These are phyloP conservation scores for Sceloporus undulatus DNA, from an alignment of 2,113 vertebrate genomes.

Conservation along the genomic window DNA sequence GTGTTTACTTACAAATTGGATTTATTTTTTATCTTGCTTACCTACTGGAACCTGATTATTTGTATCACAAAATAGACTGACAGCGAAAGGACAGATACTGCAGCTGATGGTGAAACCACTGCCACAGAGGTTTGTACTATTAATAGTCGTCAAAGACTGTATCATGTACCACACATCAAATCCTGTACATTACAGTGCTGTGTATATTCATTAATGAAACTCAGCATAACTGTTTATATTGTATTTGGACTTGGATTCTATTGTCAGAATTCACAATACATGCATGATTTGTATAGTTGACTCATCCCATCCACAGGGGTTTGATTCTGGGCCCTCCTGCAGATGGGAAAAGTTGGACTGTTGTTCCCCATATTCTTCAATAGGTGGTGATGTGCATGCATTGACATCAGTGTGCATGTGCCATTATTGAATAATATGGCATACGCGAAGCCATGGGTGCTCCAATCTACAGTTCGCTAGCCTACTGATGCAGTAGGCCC, in stretches of 20 bases:
- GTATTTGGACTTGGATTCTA: background rate
- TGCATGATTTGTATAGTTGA: too few relatives aligned
- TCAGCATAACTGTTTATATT: background rate
- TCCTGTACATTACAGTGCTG: background rate
- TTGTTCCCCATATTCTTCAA: too few relatives aligned
- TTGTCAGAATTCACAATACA: background rate
- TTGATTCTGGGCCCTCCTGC: too few relatives aligned
- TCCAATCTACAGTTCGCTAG: too few relatives aligned
- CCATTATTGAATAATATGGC: too few relatives aligned
- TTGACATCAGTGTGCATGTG: too few relatives aligned
- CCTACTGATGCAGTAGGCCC: too few relatives aligned
- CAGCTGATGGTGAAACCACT: constrained; percentile 92
- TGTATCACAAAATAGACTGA: constrained; percentile 87
- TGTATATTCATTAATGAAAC: background rate
- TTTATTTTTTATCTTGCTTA: constrained; percentile 87
- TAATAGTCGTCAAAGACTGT: background rate
- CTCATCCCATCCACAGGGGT: too few relatives aligned
- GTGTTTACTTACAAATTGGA: constrained; percentile 77
- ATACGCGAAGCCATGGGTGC: too few relatives aligned
- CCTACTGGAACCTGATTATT: constrained; percentile 79
- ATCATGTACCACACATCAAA: accelerated
- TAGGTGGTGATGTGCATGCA: too few relatives aligned
- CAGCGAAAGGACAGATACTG: constrained; percentile 95
- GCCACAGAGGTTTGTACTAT: constrained; percentile 92
- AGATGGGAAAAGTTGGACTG: too few relatives aligned